Base-by-base conservation (phyloP, 2,888 invertebrate genomes). In the Nycteola revayana region DNA sequence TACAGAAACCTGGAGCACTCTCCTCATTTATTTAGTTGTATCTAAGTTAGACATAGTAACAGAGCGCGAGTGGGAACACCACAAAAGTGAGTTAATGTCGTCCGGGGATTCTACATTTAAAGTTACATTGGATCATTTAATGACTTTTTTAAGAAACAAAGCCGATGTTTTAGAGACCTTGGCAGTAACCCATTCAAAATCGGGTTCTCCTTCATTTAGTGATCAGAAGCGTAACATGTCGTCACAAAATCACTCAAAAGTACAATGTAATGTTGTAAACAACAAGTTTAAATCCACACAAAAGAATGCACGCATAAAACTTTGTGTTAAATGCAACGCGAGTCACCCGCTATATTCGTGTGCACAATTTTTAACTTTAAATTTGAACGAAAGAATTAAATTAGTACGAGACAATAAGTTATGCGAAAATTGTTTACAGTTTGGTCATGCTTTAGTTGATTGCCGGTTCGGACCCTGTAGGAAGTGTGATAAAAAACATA, bases 391-490 rank as follows among this genome's bases (percentile, higher is more conserved):
- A 3, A 14, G 5, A 14, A 14, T 14, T 14, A 14, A 14, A 14
- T 14, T 14, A 14, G 5, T 14, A 14, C 14, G 5, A 5, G 14
- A 14, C 2, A 14, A 32, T 2, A 26, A 32, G 1, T 17, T 42
- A 6, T 37, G 42, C 20, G 5, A 6, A 7, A 38, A 42, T 26
- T 43, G 35, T 32, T 6, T 43, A 1, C 35, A 32, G 8, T 10
- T 25, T 0, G 36, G 28, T 7, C 35, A 38, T 14, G 4, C 9
- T 1, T 2, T 28, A 1, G 14, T 9, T 20, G 10, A 18, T 0
- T 38, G 42, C 27, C 3, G 7, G 1, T 42, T 26, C 20, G 32
- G 37, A 6, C 32, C 42, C 0, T 42, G 42, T 14, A 34, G 21
- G 9, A 21, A 27, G 22, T 42, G 32, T 18, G 20, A 27, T 5